Evolutionary conservation across 2,888 invertebrate genomes (phyloP), one percentile per base, ranked within the genome.

Genomic region (Synergus laeviventris): DNA sequence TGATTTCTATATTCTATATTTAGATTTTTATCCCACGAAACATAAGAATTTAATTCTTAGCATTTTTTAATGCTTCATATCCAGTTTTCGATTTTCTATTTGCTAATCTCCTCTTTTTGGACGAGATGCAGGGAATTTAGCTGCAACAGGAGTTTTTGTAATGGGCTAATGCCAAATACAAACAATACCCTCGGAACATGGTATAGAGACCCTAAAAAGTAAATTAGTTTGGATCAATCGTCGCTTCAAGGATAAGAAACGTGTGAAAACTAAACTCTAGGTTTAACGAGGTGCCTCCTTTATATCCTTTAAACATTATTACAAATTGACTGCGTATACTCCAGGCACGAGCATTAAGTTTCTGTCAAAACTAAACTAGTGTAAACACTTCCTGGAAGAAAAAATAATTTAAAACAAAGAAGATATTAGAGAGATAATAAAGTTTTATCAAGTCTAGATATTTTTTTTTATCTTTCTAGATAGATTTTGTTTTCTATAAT

Each of bases 241-340:
- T 42, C 39, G 45, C 31, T 39, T 66, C 42, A 21, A 16, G 64
- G 24, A 24, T 66, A 66, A 21, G 21, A 45, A 66, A 66, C 42
- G 42, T 45, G 24, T 24, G 12, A 42, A 45, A 66, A 24, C 18
- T 45, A 66, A 24, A 42, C 14, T 18, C 66, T 14, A n/a, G 9
- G 42, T 66, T 66, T 45, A 66, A 66, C 45, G 66, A 45, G 66
- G 24, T 16, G 24, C 42, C 45, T 66, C 12, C 38, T 66, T 45
- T 45, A 14, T 45, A 7, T 64, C 24, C 21, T 45, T 24, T 14
- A 16, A 8, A 42, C 16, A 45, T 64, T 45, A 66, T 66, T 24
- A 2, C 45, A 66, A 66, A 66, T 66, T 16, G 31, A 42, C 42
- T 14, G n/a, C n/a, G n/a, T 39, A 21, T 39, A 42, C 18, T 64